These are phyloP conservation scores for Heliconius himera DNA, from an alignment of 1,140 invertebrate species.

Conservation along the genomic window DNA sequence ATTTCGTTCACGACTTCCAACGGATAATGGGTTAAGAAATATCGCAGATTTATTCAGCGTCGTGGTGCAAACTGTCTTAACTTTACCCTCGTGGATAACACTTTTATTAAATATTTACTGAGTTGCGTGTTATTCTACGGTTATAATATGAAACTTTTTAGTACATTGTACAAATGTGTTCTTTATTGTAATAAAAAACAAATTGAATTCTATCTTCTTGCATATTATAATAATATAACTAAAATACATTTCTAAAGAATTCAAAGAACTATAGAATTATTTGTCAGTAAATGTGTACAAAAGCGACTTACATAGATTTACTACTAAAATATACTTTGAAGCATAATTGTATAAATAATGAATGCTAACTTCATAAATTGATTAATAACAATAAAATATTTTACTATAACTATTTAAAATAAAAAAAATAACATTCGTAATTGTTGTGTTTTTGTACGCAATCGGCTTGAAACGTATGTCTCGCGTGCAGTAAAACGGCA, in stretches of 20 bases:
- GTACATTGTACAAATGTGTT: neutral
- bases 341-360: neutral
- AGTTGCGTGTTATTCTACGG: constrained; percentile 8
- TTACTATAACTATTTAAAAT: neutral
- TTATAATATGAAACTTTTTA: constrained; percentile 12
- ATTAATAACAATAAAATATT: neutral
- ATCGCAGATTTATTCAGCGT: constrained; percentile 47
- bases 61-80: constrained; percentile 53
- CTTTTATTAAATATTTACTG: constrained; percentile 53
- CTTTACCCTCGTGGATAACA: constrained; percentile 47
- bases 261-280: neutral
- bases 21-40: constrained; percentile 38
- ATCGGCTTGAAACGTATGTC: constrained; percentile 48
- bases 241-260: neutral
- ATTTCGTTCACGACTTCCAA: constrained; percentile 20
- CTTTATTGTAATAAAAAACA: neutral
- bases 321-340: neutral
- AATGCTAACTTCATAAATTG: neutral
- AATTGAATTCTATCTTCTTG: neutral
- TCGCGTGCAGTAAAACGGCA: constrained; percentile 58
- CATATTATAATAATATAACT: neutral
- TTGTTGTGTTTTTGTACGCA: constrained; percentile 44
- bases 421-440: constrained; percentile 29
- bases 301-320: neutral
- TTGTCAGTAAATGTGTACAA: neutral